Conservation (phyloP, 1,140 invertebrate genomes). For the Pogonus chalceus region DNA sequence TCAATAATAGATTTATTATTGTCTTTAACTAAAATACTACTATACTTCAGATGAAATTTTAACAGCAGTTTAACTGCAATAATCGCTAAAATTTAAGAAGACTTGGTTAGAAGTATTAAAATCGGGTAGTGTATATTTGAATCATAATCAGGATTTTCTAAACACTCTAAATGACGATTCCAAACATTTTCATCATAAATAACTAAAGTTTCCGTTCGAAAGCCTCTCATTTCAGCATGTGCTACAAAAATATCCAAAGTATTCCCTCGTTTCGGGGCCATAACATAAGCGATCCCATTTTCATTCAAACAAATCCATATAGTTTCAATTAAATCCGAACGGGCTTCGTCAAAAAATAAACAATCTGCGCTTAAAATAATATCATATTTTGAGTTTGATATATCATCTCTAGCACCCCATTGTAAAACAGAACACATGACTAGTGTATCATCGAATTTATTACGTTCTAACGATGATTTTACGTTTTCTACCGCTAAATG, state of each 20-base stretch:
- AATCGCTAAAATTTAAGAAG: not conserved
- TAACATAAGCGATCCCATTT: slow-evolving; percentile 57
- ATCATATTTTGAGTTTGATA: slow-evolving; percentile 43
- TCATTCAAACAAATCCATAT: slow-evolving; percentile 56
- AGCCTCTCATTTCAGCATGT: slow-evolving; percentile 46
- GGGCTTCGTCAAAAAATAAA: slow-evolving; percentile 72
- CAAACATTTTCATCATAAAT: slow-evolving; percentile 55
- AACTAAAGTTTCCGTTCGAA: slow-evolving; percentile 43
- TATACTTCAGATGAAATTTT: not conserved
- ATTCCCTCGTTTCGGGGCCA: slow-evolving; percentile 63
- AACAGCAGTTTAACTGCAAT: not conserved
- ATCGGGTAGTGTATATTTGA: slow-evolving; percentile 58
- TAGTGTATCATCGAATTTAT: slow-evolving; percentile 39
- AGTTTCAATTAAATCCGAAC: slow-evolving; percentile 57
- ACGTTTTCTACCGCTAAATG: slow-evolving; percentile 67
- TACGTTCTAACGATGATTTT: slow-evolving; percentile 48
- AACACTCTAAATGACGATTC: slow-evolving; percentile 51
- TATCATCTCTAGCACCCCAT: slow-evolving; percentile 35
- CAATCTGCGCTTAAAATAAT: slow-evolving; percentile 69
- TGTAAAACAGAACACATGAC: slow-evolving; percentile 37
- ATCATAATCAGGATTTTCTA: slow-evolving; percentile 50
- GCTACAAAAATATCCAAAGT: slow-evolving; percentile 61
- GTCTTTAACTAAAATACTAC: not conserved
- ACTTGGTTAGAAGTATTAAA: slow-evolving; percentile 47
- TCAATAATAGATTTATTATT: not conserved